Percentiles rank a stretch among this genome's conserved stretches.
Evolutionary conservation across 2,797 vertebrate species (phyloP).

Genomic region (Adelosebastes latens): DNA sequence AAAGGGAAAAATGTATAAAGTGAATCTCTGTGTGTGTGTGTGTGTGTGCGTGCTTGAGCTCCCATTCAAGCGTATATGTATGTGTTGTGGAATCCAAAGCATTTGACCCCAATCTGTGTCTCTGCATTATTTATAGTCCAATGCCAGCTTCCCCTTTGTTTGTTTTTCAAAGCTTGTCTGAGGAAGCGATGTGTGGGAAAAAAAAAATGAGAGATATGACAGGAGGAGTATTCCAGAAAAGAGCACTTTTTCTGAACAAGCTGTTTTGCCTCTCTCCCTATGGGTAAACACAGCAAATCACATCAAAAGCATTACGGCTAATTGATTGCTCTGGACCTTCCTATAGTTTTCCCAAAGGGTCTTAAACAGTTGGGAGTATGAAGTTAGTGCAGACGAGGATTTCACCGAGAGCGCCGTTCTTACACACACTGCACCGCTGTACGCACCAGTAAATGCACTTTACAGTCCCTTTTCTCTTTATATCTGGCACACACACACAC

Average conservation of each 20-base stretch:
- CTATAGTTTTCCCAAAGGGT: slow-evolving; percentile 16
- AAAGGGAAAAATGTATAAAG: slow-evolving; percentile 3
- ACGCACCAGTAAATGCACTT: slow-evolving; percentile 57
- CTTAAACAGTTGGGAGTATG: slow-evolving; percentile 35
- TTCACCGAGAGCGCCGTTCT: slow-evolving; percentile 18
- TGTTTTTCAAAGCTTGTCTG: slow-evolving; percentile 61
- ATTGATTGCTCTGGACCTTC: slow-evolving; percentile 56
- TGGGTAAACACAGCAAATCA: slow-evolving; percentile 46
- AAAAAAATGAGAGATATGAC: not conserved
- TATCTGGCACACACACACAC: slow-evolving; percentile 34
- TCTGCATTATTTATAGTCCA: slow-evolving; percentile 75
- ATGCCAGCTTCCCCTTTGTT: slow-evolving; percentile 64
- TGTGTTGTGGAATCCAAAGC: slow-evolving; percentile 67
- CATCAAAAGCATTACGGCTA: slow-evolving; percentile 54
- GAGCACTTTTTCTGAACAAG: not conserved
- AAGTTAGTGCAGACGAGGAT: slow-evolving; percentile 24
- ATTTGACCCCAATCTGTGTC: slow-evolving; percentile 75
- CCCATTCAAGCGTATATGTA: slow-evolving; percentile 25
- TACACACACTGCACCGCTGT: slow-evolving; percentile 19
- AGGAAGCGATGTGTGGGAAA: slow-evolving; percentile 33
- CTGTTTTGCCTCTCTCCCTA: not conserved
- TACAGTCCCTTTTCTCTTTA: slow-evolving; percentile 43
- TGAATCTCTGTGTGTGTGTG: not conserved
- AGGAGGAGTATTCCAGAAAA: slow-evolving; percentile 20
- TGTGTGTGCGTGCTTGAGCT: not conserved